Base-by-base conservation (phyloP, 2,888 invertebrate genomes). In the Drosophila stalkeri region DNA sequence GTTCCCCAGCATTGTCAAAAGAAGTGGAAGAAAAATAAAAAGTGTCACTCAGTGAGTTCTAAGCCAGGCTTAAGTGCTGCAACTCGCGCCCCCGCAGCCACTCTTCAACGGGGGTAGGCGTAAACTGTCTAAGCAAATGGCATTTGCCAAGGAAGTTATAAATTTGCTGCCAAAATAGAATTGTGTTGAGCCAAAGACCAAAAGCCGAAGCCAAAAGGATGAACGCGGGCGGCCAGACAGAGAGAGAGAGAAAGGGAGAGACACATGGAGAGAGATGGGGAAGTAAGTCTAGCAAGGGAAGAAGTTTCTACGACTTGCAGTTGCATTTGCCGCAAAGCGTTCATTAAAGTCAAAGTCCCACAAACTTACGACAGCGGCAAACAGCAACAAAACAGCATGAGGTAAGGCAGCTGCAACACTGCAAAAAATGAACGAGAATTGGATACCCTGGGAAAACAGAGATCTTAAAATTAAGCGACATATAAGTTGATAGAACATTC, bases 101-200 rank as follows among this genome's bases (percentile, higher is more conserved):
- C 81, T 67, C 64, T 62, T 8, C 35, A 16, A 54, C 39, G 31
- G 70, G 82, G 80, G 85, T 85, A 86, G 90, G 90, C 85, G 85
- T 85, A 86, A 90, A 90, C 89, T 86, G 85, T 77, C 90, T 86
- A 88, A 90, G 60, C 83, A 85, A 84, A 90, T 88, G 88, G 82
- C 89, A 89, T 83, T 86, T 81, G 72, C 69, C 84, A 89, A 87
- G 86, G 86, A 87, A 87, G 90, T 89, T 89, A 89, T 86, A 86
- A 86, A 86, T 86, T 80, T 74, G 71, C 80, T 86, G 89, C 89
- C 89, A 85, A 85, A 85, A 85, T 85, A 88, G 85, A 85, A 85
- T 79, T 82, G 90, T 71, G 70, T 65, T 65, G 69, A 65, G 67
- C 63, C 44, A 49, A 47, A 33, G 61, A 64, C n/a, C 61, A n/a